These are phyloP conservation scores for Drosophila nannoptera DNA, from an alignment of 1,140 invertebrate genomes.

Conservation along the genomic window DNA sequence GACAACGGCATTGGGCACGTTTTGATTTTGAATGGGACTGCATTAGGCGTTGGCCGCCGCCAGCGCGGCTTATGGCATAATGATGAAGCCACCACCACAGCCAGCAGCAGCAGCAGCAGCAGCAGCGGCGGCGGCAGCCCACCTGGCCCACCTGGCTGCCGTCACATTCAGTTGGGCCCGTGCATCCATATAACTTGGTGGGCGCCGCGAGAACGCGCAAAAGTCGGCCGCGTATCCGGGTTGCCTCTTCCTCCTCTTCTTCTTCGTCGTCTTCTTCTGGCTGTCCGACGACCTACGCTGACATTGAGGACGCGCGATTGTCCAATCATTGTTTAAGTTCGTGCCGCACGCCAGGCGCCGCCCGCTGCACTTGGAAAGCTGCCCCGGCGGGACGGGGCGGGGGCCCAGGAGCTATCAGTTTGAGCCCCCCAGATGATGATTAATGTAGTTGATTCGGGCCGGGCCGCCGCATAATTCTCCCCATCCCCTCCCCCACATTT, in stretches of 20 bases:
- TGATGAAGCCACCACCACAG: constrained; percentile 13
- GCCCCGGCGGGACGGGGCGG: neutral
- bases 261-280: neutral
- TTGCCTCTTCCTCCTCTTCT: neutral
- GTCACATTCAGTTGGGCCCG: constrained; percentile 69
- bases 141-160: no score
- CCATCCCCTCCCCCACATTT: no score
- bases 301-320: constrained; percentile 35
- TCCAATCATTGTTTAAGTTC: constrained; percentile 36
- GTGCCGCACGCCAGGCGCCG: constrained; percentile 59
- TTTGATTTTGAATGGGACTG: constrained; percentile 74
- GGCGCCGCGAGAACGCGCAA: constrained; percentile 29
- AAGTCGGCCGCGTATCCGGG: constrained; percentile 19
- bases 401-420: neutral
- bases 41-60: constrained; percentile 50
- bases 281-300: constrained; percentile 49
- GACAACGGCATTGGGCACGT: constrained; percentile 51
- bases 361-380: constrained; percentile 45
- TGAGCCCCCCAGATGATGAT: constrained; percentile 25
- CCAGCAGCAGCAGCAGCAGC: neutral
- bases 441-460: constrained; percentile 8
- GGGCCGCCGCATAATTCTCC: neutral
- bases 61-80: constrained; percentile 64
- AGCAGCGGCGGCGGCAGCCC: neutral
- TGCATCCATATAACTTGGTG: constrained; percentile 68